Percentiles rank a stretch among this genome's conserved stretches.
Evolutionary conservation across 2,888 invertebrate genomes (phyloP).

Genomic region (Lamellibrachia satsuma): DNA sequence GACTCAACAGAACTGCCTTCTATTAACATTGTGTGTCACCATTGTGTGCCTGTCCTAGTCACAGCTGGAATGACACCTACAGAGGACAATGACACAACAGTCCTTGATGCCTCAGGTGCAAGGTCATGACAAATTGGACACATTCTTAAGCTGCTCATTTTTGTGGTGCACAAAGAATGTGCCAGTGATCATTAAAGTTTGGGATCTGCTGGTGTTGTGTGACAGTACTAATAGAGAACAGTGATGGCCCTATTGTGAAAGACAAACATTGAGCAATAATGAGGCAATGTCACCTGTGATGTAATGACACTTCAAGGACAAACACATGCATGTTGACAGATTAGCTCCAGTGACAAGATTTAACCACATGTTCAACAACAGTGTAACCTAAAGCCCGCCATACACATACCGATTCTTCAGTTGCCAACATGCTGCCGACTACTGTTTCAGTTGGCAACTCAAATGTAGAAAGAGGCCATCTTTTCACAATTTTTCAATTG

Average conservation of each 20-base stretch:
- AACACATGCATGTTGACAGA: not conserved
- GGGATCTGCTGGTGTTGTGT: not conserved
- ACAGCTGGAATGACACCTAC: not conserved
- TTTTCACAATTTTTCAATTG: no score
- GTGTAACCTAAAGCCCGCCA: not conserved
- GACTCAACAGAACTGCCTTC: not conserved
- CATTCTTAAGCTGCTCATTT: constrained; percentile 5
- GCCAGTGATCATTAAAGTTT: not conserved
- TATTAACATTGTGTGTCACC: not conserved
- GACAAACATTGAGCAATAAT: not conserved
- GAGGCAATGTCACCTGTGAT: not conserved
- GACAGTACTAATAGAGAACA: not conserved
- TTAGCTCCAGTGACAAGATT: not conserved
- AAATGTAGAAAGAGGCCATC: no score
- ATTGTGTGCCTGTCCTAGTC: not conserved
- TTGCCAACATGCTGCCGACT: no score
- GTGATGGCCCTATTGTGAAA: not conserved
- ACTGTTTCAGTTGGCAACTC: no score
- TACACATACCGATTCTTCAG: no score
- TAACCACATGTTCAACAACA: not conserved
- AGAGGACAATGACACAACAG: constrained; percentile 11
- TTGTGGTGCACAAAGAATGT: not conserved
- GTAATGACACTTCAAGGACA: not conserved
- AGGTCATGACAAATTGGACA: not conserved
- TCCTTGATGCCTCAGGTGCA: not conserved